Evolutionary conservation across 2,113 vertebrate species (phyloP).

Genomic region (Gopherus evgoodei): DNA sequence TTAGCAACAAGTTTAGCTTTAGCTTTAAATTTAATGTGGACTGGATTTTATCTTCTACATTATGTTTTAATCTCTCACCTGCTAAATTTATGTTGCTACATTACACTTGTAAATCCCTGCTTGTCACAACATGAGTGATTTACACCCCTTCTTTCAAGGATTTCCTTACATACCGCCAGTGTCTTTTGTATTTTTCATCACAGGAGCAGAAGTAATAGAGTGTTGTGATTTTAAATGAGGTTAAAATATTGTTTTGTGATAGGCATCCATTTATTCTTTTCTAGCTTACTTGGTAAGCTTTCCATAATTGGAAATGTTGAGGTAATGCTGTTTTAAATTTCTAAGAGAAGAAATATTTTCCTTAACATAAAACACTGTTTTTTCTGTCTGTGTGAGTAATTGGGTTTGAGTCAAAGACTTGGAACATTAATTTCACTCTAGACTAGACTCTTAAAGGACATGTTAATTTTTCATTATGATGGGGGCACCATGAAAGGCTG

Average conservation of each 20-base stretch:
- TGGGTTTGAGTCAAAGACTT: constrained; percentile 56
- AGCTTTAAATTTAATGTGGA: background rate
- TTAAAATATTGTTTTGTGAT: constrained; percentile 19
- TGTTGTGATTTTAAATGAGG: constrained; percentile 30
- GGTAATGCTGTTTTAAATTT: constrained; percentile 60
- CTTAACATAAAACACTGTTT: constrained; percentile 4
- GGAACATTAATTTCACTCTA: constrained; percentile 74
- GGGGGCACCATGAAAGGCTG: constrained; percentile 1
- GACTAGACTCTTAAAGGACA: constrained; percentile 46
- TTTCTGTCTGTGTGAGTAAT: constrained; percentile 50
- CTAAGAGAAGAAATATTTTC: constrained; percentile 46
- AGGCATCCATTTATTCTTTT: constrained; percentile 29
- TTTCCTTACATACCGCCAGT: background rate
- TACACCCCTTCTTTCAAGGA: constrained; percentile 27
- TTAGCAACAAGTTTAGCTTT: background rate
- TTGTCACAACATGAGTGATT: constrained; percentile 33
- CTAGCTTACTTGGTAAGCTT: background rate
- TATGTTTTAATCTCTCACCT: constrained; percentile 44
- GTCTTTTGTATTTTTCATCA: constrained; percentile 21
- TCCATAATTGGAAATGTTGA: constrained; percentile 43
- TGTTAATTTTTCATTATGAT: constrained; percentile 68
- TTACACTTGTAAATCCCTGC: constrained; percentile 19
- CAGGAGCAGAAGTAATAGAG: constrained; percentile 32
- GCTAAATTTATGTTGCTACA: constrained; percentile 27
- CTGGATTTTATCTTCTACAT: background rate